Conservation (phyloP, 2,888 invertebrate species). For the Fragum fragum region DNA sequence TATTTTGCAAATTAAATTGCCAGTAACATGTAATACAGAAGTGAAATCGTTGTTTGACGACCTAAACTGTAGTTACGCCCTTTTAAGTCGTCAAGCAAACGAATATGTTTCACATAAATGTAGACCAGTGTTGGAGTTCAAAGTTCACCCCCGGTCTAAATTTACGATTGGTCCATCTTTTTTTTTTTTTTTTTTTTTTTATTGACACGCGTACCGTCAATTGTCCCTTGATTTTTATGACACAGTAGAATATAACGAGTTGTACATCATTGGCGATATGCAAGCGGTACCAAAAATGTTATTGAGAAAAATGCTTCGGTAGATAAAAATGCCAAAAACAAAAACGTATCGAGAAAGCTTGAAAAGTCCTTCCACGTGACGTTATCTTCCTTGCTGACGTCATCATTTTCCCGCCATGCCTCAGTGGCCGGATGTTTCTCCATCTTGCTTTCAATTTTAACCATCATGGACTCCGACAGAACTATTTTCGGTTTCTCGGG, state of each 20-base stretch:
- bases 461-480: background rate
- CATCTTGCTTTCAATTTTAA: background rate
- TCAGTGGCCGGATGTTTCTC: background rate
- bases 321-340: slow-evolving; percentile 29
- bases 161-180: no score
- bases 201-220: no score
- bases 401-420: slow-evolving; percentile 15
- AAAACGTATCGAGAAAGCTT: slow-evolving; percentile 19
- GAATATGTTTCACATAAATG: no score
- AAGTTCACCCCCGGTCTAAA: no score
- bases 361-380: slow-evolving; percentile 38
- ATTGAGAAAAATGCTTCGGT: slow-evolving; percentile 23
- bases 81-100: no score
- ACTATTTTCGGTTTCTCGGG: background rate
- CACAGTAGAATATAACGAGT: background rate
- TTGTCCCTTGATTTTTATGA: no score
- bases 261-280: slow-evolving; percentile 7
- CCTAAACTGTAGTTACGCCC: no score
- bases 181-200: no score
- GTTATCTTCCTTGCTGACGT: background rate
- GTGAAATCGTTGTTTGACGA: no score
- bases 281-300: slow-evolving; percentile 26
- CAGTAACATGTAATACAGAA: no score
- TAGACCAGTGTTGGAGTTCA: no score
- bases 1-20: no score